Evolutionary conservation across 1,140 invertebrate genomes (phyloP).

Genomic region (Drosophila tristis): DNA sequence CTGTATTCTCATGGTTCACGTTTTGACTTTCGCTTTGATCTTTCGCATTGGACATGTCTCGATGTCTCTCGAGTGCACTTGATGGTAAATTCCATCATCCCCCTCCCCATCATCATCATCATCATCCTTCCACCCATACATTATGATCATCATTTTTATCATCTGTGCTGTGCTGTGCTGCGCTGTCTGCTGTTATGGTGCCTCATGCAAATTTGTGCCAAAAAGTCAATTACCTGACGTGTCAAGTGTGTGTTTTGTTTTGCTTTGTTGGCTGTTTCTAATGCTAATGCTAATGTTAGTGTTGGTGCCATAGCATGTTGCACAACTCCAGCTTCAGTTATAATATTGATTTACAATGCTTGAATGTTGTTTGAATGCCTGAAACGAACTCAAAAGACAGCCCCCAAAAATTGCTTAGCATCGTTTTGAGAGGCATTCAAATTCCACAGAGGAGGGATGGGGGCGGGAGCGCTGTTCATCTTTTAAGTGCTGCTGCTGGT

Average conservation of each 20-base stretch:
- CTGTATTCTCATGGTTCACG: constrained; percentile 25
- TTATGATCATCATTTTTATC: too few relatives aligned
- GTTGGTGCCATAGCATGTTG: constrained; percentile 35
- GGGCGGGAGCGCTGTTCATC: constrained; percentile 11
- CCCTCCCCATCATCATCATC: constrained; percentile 36
- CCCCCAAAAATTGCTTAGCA: constrained; percentile 26
- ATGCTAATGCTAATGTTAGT: constrained; percentile 13
- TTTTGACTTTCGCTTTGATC: constrained; percentile 58
- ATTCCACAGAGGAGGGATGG: too few relatives aligned
- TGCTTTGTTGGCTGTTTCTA: constrained; percentile 29
- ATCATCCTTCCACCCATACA: constrained; percentile 16
- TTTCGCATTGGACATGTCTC: constrained; percentile 48
- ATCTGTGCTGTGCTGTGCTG: neutral
- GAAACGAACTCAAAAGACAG: constrained; percentile 8
- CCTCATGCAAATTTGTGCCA: constrained; percentile 56
- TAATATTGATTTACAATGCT: constrained; percentile 51
- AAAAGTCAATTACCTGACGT: constrained; percentile 56
- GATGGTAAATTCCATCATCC: constrained; percentile 39
- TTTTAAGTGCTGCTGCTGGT: constrained; percentile 5
- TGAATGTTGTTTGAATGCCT: constrained; percentile 22
- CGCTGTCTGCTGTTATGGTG: neutral
- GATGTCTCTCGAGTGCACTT: constrained; percentile 46
- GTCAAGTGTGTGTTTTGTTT: constrained; percentile 39
- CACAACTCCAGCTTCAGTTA: constrained; percentile 22
- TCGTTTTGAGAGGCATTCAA: constrained; percentile 38